Evolutionary conservation across 2,113 vertebrate species (phyloP), one percentile per base, ranked within the genome.

Genomic region (Saccopteryx leptura): DNA sequence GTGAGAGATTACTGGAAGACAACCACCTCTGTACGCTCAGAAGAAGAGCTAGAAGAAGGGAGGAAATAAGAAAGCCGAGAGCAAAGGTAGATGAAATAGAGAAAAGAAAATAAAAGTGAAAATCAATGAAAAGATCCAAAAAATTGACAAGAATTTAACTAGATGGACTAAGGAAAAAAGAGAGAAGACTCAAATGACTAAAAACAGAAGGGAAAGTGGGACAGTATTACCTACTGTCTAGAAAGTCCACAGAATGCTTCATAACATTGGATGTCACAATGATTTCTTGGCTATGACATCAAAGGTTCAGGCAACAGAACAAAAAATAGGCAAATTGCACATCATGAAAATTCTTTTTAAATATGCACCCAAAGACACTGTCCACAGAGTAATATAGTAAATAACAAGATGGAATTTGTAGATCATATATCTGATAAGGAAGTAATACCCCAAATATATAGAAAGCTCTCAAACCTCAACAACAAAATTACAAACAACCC

Each of bases 361-460:
- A 93, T 88, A 26, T 56, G 13, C 56, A 56, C 46, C n/a, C 74
- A 74, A 81, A 93, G 76, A n/a, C 11, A 50, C 5, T 76, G 5
- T 28, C 52, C 54, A 56, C 75, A 81, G 85, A 72, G 33, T 93
- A 65, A 74, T 72, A 74, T 11, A 4, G 26, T 11, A 81, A 81
- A 13, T 28, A 26, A 88, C 31, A 81, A 48, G 80, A 50, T 4
- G 46, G 52, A 81, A 81, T 46, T 74, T 88, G 13, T 21, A 56
- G 81, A 65, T 88, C 48, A 63, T 72, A 26, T 81, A 31, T 19
- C 26, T 81, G 66, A 72, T 46, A 74, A 63, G 13, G 24, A 18
- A 74, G 88, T 93, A 65, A 81, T 56, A 88, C n/a, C 10, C 24
- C 65, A 39, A 88, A 65, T n/a, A 88, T n/a, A 81, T 14, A 74